Evolutionary conservation across 2,888 invertebrate genomes (phyloP).

Genomic region (Cerceris rybyensis): DNA sequence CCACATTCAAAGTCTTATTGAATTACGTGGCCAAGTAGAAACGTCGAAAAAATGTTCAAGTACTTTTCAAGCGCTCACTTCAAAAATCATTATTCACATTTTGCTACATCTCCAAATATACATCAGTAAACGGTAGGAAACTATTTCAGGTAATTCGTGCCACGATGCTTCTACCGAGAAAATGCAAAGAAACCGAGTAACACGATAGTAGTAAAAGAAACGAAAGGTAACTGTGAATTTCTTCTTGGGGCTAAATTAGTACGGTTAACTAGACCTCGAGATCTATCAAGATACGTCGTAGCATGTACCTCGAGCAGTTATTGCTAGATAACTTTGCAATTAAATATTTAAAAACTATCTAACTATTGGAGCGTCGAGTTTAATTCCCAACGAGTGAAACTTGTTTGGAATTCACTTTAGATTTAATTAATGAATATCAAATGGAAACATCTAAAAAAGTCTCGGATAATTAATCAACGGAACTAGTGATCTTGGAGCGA

Average conservation of each 20-base stretch:
- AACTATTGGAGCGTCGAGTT: not conserved
- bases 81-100: too few relatives aligned
- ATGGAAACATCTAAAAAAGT: too few relatives aligned
- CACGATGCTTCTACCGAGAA: not conserved
- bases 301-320: not conserved
- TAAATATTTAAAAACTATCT: not conserved
- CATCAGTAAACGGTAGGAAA: too few relatives aligned
- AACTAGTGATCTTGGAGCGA: too few relatives aligned
- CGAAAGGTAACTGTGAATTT: not conserved
- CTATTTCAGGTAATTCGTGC: too few relatives aligned
- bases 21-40: slow-evolving; percentile 39
- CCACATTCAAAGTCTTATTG: slow-evolving; percentile 29
- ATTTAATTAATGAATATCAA: too few relatives aligned
- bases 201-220: not conserved
- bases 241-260: slow-evolving; percentile 23
- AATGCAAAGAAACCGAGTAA: not conserved
- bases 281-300: slow-evolving; percentile 10
- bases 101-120: too few relatives aligned
- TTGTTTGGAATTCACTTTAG: too few relatives aligned
- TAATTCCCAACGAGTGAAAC: not conserved
- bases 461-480: too few relatives aligned
- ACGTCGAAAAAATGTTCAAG: not conserved
- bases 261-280: slow-evolving; percentile 48
- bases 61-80: too few relatives aligned
- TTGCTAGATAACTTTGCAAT: not conserved